These are phyloP conservation scores for Diplolepis rosae DNA, from an alignment of 2,888 invertebrate species.

Conservation along the genomic window DNA sequence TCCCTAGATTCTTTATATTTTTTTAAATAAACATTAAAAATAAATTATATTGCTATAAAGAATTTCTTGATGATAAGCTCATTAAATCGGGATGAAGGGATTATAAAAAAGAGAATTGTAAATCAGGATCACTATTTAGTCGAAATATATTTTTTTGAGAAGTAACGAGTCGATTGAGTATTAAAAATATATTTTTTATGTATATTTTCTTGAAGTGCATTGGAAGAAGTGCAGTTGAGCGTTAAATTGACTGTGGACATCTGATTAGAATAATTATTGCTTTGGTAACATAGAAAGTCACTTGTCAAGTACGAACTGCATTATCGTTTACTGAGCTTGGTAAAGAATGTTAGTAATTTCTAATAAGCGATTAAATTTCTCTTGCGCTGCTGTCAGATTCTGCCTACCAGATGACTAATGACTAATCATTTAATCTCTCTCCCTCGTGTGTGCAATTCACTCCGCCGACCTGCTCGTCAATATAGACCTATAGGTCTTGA, in stretches of 20 bases:
- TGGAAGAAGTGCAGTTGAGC: constrained; percentile 24
- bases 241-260: constrained; percentile 32
- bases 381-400: constrained; percentile 39
- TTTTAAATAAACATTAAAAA: no score
- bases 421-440: constrained; percentile 21
- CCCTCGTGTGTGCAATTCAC: constrained; percentile 5
- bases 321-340: constrained; percentile 52
- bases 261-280: constrained; percentile 34
- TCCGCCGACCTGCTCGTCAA: background rate
- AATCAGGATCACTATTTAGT: background rate
- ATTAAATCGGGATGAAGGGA: background rate
- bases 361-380: constrained; percentile 64
- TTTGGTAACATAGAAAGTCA: constrained; percentile 46
- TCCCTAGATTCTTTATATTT: no score
- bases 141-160: background rate
- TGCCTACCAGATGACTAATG: constrained; percentile 18
- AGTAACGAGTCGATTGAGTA: background rate
- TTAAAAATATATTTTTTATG: constrained; percentile 11
- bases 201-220: constrained; percentile 31
- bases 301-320: constrained; percentile 36
- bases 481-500: background rate
- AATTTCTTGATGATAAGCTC: no score
- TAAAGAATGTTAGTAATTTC: constrained; percentile 54
- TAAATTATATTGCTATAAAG: no score
- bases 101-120: no score